A percentile compares a stretch with the other conserved stretches of the same genome.
These are phyloP conservation scores for Palaemon carinicauda DNA, from an alignment of 1,140 invertebrate genomes.

Conservation along the genomic window DNA sequence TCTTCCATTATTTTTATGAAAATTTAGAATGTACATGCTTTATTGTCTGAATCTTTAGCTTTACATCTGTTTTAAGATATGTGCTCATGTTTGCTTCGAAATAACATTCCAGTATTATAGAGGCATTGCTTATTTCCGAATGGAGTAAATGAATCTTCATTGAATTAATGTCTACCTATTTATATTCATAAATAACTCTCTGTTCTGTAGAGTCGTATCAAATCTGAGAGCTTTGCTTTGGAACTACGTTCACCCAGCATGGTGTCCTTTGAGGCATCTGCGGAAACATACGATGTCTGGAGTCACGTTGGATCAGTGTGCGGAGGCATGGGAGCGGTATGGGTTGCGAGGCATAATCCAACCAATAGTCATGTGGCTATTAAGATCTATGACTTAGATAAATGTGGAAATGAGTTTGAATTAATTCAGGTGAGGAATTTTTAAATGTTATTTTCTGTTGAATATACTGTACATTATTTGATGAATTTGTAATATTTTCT, in stretches of 20 bases:
- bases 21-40: no score
- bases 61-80: no score
- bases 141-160: no score
- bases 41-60: no score
- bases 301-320: slow-evolving; percentile 75
- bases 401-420: slow-evolving; percentile 72
- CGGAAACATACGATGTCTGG: slow-evolving; percentile 62
- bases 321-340: slow-evolving; percentile 74
- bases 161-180: no score
- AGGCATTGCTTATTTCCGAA: no score
- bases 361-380: slow-evolving; percentile 75
- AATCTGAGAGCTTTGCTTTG: slow-evolving; percentile 41
- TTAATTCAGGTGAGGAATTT: slow-evolving; percentile 71
- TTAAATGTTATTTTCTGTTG: neutral
- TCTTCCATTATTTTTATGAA: no score
- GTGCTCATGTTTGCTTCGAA: no score
- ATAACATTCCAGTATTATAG: no score
- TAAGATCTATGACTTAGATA: slow-evolving; percentile 80
- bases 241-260: slow-evolving; percentile 42
- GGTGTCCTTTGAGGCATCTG: slow-evolving; percentile 39
- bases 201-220: slow-evolving; percentile 20
- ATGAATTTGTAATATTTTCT: neutral
- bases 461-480: no score
- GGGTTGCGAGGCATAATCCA: slow-evolving; percentile 75
- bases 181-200: neutral